Percentiles rank a stretch among this genome's conserved stretches.
phyloP scores from a whole-genome alignment of 1,140 invertebrate species.

The Musca vetustissima region DNA sequence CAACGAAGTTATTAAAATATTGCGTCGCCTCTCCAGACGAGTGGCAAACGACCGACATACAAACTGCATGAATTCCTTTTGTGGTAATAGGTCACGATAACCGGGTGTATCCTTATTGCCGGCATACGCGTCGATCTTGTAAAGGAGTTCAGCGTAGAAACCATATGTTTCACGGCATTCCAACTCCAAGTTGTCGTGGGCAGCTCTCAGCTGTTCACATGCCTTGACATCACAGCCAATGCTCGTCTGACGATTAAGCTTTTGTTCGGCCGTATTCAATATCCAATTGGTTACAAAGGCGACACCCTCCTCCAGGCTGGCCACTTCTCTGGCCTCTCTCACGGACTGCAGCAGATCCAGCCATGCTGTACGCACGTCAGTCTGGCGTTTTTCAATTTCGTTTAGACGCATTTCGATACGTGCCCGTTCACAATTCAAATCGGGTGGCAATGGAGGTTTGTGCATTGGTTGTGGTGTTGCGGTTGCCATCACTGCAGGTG shows the following conservation, averaged over 20 bases:
- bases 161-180: constrained; percentile 76
- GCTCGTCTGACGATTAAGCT: constrained; percentile 68
- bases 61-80: constrained; percentile 78
- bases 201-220: constrained; percentile 69
- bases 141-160: constrained; percentile 73
- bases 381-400: constrained; percentile 63
- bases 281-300: constrained; percentile 76
- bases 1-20: constrained; percentile 74
- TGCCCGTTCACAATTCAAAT: constrained; percentile 63
- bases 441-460: constrained; percentile 59
- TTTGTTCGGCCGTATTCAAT: constrained; percentile 70
- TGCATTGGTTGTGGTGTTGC: not conserved
- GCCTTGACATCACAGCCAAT: constrained; percentile 73
- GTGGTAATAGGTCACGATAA: constrained; percentile 64
- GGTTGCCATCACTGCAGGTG: not conserved
- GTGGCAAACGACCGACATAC: constrained; percentile 76
- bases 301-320: constrained; percentile 65
- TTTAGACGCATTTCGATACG: constrained; percentile 62
- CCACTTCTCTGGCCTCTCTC: constrained; percentile 64
- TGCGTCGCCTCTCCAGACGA: constrained; percentile 72
- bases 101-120: constrained; percentile 56
- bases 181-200: constrained; percentile 75
- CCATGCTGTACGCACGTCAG: constrained; percentile 65
- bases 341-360: constrained; percentile 62
- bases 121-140: constrained; percentile 65